Evolutionary conservation across 1,140 invertebrate genomes (phyloP).

Genomic region (Caerostris darwini): DNA sequence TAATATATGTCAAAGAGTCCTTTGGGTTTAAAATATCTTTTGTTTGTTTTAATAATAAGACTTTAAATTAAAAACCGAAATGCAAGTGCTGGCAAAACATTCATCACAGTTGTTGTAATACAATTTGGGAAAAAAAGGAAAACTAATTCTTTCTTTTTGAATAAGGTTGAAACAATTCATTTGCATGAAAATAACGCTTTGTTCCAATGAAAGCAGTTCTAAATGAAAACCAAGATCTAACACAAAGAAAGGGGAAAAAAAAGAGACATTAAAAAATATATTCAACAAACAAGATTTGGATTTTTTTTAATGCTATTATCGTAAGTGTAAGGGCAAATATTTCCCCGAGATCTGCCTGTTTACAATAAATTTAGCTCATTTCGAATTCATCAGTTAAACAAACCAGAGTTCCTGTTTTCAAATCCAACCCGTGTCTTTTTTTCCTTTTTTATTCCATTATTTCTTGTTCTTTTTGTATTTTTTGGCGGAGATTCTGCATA

Average conservation of each 20-base stretch:
- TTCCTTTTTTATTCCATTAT: not conserved
- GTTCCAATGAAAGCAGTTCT: not conserved
- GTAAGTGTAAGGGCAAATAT: conserved; percentile 62
- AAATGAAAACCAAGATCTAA: conserved; percentile 42
- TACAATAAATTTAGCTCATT: conserved; percentile 73
- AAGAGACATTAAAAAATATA: conserved; percentile 23
- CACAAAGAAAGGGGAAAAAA: not conserved
- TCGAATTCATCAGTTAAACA: conserved; percentile 61
- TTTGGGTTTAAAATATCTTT: not conserved
- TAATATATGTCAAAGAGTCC: too few relatives aligned
- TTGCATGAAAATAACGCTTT: conserved; percentile 49
- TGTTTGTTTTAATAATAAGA: not conserved
- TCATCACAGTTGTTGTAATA: not conserved
- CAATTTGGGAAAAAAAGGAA: not conserved
- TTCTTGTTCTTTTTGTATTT: not conserved
- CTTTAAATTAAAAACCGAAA: not conserved
- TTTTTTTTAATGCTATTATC: conserved; percentile 35
- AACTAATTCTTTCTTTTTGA: not conserved
- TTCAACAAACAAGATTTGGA: conserved; percentile 56
- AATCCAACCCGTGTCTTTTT: not conserved
- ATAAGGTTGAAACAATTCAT: not conserved
- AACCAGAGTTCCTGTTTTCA: not conserved
- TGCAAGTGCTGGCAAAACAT: not conserved
- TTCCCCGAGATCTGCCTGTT: conserved; percentile 51
- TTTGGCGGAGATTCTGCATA: not conserved